Percentiles rank a stretch among this genome's conserved stretches.
phyloP scores from a whole-genome alignment of 2,113 vertebrate species.

The Tachysurus vachellii region DNA sequence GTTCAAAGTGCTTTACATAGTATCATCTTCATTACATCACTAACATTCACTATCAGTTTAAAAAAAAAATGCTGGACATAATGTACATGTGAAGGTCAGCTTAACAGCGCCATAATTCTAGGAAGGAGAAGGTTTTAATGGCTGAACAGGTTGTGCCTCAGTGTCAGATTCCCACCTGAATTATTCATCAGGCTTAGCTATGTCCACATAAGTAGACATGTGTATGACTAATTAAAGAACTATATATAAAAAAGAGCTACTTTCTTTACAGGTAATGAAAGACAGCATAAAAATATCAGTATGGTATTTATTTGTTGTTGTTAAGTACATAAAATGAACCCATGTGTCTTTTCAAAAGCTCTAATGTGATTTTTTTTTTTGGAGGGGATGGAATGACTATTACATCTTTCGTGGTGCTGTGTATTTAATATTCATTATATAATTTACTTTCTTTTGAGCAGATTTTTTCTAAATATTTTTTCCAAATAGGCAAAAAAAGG shows the following conservation, averaged over 20 bases:
- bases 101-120: constrained; percentile 26
- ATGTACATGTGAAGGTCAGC: background rate
- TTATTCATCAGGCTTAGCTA: constrained; percentile 67
- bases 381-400: background rate
- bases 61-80: background rate
- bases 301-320: no score
- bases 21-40: background rate
- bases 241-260: background rate
- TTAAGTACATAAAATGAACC: background rate
- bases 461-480: background rate
- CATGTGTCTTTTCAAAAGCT: background rate
- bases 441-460: background rate
- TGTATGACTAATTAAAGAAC: constrained; percentile 42
- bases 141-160: constrained; percentile 21
- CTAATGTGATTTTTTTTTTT: background rate
- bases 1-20: background rate
- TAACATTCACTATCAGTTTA: background rate
- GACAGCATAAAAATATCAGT: background rate
- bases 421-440: background rate
- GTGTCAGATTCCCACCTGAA: constrained; percentile 64
- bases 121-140: constrained; percentile 43
- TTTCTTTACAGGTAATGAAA: background rate
- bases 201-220: constrained; percentile 57
- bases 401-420: background rate
- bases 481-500: background rate